Evolutionary conservation across 2,113 vertebrate genomes (phyloP).

Genomic region (Ptilonorhynchus violaceus): DNA sequence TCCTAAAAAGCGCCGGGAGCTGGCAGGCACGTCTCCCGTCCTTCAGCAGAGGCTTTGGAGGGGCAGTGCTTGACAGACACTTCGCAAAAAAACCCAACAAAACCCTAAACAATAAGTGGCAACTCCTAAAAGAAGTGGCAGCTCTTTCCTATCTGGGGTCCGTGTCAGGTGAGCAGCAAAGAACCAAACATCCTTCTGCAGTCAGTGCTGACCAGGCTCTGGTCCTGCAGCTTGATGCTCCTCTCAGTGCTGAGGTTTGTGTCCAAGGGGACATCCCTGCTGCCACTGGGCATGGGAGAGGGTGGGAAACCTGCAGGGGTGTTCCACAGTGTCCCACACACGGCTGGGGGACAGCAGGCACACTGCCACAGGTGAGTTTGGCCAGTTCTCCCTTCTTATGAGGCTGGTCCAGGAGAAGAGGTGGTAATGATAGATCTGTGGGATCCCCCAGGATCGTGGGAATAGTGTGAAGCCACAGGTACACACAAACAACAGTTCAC

Average conservation of each 20-base stretch:
- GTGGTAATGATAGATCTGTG: not conserved
- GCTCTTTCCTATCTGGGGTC: not conserved
- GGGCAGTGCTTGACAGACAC: not conserved
- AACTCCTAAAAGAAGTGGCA: not conserved
- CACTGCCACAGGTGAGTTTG: not conserved
- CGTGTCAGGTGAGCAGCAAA: not conserved
- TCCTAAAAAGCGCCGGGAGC: not conserved
- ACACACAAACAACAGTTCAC: not conserved
- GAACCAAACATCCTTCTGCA: not conserved
- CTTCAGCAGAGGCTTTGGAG: not conserved
- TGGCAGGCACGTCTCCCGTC: not conserved
- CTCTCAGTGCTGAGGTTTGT: not conserved
- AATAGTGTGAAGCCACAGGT: not conserved
- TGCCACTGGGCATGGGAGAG: not conserved
- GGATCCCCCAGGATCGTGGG: not conserved
- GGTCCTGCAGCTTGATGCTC: not conserved
- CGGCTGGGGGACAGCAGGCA: not conserved
- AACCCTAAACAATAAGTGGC: not conserved
- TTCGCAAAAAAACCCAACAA: not conserved
- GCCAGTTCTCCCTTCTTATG: not conserved
- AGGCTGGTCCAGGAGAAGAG: not conserved
- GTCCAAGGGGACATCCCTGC: rapidly evolving
- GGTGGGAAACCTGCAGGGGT: not conserved
- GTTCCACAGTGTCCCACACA: not conserved
- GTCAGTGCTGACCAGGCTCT: not conserved